A percentile compares a stretch with the other conserved stretches of the same genome.
Evolutionary conservation across 2,797 vertebrate species (phyloP).

Genomic region (Lycodopsis pacificus): DNA sequence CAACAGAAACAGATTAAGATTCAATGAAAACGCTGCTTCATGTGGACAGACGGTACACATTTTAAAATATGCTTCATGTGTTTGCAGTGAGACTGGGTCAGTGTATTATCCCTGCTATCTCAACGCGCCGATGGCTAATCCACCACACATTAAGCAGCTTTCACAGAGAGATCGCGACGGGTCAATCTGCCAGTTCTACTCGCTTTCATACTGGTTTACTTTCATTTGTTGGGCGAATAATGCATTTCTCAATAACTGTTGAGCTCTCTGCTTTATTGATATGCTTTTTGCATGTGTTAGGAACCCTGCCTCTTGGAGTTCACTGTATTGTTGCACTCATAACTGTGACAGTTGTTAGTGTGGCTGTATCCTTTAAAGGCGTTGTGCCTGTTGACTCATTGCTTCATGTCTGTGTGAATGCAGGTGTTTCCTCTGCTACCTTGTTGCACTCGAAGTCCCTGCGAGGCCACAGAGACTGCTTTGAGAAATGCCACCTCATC

Average conservation of each 20-base stretch:
- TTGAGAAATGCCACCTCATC: slow-evolving; percentile 98
- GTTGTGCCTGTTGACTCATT: slow-evolving; percentile 9
- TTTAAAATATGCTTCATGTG: slow-evolving; percentile 19
- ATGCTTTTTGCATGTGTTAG: background rate
- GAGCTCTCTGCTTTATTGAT: slow-evolving; percentile 2
- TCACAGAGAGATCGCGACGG: slow-evolving; percentile 60
- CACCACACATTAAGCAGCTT: slow-evolving; percentile 72
- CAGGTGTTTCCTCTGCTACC: slow-evolving; percentile 91
- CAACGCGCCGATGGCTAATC: slow-evolving; percentile 59
- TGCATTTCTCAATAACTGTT: background rate
- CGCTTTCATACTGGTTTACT: slow-evolving; percentile 40
- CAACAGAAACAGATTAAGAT: background rate
- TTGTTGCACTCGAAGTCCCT: slow-evolving; percentile 94
- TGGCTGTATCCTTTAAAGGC: background rate
- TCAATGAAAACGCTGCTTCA: background rate
- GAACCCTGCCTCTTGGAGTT: background rate
- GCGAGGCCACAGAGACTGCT: slow-evolving; percentile 97
- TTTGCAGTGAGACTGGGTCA: slow-evolving; percentile 45
- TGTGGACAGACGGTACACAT: background rate
- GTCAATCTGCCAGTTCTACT: slow-evolving; percentile 63
- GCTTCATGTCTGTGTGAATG: slow-evolving; percentile 48
- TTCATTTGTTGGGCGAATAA: slow-evolving; percentile 35
- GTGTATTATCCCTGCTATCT: slow-evolving; percentile 56
- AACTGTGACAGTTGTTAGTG: slow-evolving; percentile 1
- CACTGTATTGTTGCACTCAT: background rate